Evolutionary conservation across 2,888 invertebrate species (phyloP).

Genomic region (Orthosia incerta): DNA sequence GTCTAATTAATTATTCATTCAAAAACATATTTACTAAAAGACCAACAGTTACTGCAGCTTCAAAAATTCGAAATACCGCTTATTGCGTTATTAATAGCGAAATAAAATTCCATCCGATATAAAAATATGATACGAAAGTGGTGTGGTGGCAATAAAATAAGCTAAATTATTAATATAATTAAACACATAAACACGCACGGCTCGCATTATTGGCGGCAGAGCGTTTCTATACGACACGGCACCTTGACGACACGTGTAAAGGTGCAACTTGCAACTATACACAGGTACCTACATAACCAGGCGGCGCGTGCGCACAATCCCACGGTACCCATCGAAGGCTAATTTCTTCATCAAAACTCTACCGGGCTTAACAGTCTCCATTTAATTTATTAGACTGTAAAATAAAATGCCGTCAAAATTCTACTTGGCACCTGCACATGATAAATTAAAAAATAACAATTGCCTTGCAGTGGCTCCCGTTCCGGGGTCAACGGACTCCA

Average conservation of each 20-base stretch:
- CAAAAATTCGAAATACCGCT: constrained; percentile 43
- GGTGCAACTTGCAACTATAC: constrained; percentile 44
- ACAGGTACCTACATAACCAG: not conserved
- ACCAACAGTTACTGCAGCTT: constrained; percentile 22
- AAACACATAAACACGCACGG: constrained; percentile 47
- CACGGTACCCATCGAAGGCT: constrained; percentile 42
- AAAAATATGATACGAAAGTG: constrained; percentile 48
- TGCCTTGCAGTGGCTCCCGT: constrained; percentile 64
- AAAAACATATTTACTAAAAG: constrained; percentile 21
- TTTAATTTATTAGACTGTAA: constrained; percentile 48
- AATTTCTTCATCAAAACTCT: constrained; percentile 55
- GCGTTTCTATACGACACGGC: constrained; percentile 46
- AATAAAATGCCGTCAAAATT: constrained; percentile 61
- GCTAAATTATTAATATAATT: constrained; percentile 56
- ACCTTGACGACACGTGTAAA: constrained; percentile 58
- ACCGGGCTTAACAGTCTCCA: constrained; percentile 48
- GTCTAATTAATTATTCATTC: constrained; percentile 46
- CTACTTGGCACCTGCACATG: constrained; percentile 67
- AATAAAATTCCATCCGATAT: constrained; percentile 55
- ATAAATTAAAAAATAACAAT: constrained; percentile 70
- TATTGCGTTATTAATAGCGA: constrained; percentile 52
- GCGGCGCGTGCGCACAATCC: constrained; percentile 46
- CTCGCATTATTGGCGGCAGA: constrained; percentile 40
- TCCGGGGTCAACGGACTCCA: constrained; percentile 70
- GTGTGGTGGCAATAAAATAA: constrained; percentile 55